Percentiles rank a stretch among this genome's conserved stretches.
These are phyloP conservation scores for Sander vitreus DNA, from an alignment of 2,113 vertebrate species.

Conservation along the genomic window DNA sequence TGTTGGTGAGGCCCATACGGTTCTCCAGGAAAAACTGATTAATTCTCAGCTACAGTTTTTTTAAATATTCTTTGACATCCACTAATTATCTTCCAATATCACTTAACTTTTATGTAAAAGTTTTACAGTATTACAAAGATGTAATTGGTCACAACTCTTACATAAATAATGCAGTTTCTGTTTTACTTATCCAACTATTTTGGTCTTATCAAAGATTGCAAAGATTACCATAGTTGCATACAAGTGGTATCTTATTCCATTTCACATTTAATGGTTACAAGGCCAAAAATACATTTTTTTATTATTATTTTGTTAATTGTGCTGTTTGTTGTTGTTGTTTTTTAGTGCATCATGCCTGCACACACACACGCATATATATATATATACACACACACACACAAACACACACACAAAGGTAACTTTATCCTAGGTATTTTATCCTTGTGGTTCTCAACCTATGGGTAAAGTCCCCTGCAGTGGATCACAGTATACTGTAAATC, in stretches of 20 bases:
- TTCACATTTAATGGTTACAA: neutral
- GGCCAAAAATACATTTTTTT: neutral
- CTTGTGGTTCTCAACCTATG: too few species aligned
- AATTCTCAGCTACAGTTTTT: neutral
- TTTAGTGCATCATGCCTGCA: too few species aligned
- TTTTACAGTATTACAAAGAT: too few species aligned
- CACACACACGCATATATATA: too few species aligned
- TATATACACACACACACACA: too few species aligned
- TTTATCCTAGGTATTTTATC: too few species aligned
- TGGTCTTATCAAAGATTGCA: neutral
- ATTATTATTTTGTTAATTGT: too few species aligned
- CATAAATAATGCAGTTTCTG: constrained; percentile 16
- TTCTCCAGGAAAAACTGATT: neutral
- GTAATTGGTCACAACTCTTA: constrained; percentile 28
- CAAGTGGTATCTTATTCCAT: neutral
- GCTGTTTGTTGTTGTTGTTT: too few species aligned
- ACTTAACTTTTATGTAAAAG: constrained; percentile 1
- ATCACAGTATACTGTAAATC: too few species aligned
- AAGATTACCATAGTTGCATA: constrained; percentile 1
- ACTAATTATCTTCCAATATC: constrained; percentile 8
- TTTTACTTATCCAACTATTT: constrained; percentile 13
- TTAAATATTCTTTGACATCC: neutral
- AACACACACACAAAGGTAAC: too few species aligned
- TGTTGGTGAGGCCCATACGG: neutral
- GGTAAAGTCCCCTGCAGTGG: too few species aligned